Conservation (phyloP, 2,113 vertebrate genomes). For the Coracopsis vasa region DNA sequence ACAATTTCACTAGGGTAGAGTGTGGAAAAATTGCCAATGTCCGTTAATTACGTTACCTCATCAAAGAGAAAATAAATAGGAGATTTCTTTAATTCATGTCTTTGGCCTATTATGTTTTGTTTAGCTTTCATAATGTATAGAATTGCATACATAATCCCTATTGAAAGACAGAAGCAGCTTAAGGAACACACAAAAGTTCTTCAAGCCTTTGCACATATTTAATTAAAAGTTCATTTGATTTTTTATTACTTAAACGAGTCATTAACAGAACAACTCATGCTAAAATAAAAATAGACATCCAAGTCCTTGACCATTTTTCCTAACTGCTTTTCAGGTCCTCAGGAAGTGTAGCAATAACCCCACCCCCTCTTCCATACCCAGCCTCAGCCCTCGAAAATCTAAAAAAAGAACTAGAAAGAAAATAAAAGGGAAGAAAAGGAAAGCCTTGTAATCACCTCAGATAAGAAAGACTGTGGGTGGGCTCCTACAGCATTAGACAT, state of each 20-base stretch:
- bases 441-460: neutral
- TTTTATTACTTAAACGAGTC: neutral
- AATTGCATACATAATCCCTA: neutral
- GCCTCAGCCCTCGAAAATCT: neutral
- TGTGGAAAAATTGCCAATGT: neutral
- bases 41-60: neutral
- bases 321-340: neutral
- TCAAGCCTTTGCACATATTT: neutral
- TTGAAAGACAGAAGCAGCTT: neutral
- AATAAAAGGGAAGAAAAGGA: accelerated
- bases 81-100: neutral
- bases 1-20: neutral
- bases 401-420: neutral
- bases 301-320: neutral
- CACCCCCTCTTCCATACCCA: neutral
- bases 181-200: neutral
- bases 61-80: neutral
- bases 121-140: neutral
- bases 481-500: neutral
- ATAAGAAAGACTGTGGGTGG: neutral
- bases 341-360: neutral
- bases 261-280: neutral
- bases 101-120: neutral
- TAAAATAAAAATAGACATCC: neutral
- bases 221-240: neutral